Base-by-base conservation (phyloP, 2,797 vertebrate genomes). In the Siniperca obscura region DNA sequence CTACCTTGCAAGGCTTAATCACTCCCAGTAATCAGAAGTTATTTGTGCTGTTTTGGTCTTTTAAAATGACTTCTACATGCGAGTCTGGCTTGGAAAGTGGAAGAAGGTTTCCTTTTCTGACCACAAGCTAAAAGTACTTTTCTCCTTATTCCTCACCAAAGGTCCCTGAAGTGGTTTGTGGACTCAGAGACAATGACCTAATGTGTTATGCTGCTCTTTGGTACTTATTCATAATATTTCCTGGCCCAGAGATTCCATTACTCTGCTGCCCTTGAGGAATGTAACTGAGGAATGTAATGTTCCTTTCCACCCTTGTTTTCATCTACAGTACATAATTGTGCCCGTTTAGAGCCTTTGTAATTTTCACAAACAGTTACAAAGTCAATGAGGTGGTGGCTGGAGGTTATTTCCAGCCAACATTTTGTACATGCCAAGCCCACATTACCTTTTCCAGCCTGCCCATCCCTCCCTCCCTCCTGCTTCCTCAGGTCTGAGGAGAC, bases 141-240 rank as follows among this genome's bases (percentile, higher is more conserved):
- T 80, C 70, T 84, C 42, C 64, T 70, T 67, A 22, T 74, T 75
- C 53, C 66, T 70, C 14, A 46, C 62, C 40, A 74, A 80, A 86
- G 67, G 17, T 56, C 89, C 76, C 75, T 65, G 70, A 90, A 88
- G 85, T 79, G 67, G 87, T 83, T 83, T 66, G 80, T 36, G 62
- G 74, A 84, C 69, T 70, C 75, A 70, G 38, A 89, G 76, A 87
- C 88, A 85, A 74, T 92, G 86, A 89, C 72, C 79, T 86, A 81
- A 91, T 85, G 71, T 81, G 81, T 76, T 74, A 12, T 70, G 65
- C 78, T 88, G 78, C 74, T 64, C 78, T 89, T 74, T 77, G 65
- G 16, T 50, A 50, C 55, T 78, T 84, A 83, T 71, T 82, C 70
- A 76, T 87, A 72, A 79, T 67, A 80, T 74, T 82, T 80, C 69